Percentiles rank a stretch among this genome's conserved stretches.
These are phyloP conservation scores for Caenorhabditis sinica DNA, from an alignment of 2,888 invertebrate genomes.

Conservation along the genomic window DNA sequence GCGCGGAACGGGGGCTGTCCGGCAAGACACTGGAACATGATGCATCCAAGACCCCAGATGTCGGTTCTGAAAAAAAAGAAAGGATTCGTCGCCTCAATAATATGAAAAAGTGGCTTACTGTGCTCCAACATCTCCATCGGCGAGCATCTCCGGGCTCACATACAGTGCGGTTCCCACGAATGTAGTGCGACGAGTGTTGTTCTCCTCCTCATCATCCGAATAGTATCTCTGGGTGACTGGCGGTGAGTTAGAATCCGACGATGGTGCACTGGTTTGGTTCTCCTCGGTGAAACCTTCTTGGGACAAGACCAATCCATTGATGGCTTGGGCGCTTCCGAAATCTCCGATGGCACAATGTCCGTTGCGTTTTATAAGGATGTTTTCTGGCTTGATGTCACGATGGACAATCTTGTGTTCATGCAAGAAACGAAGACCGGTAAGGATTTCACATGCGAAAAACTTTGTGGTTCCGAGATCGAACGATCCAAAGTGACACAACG, in stretches of 20 bases:
- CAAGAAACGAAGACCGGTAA: slow-evolving; percentile 76
- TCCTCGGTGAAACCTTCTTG: slow-evolving; percentile 47
- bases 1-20: slow-evolving; percentile 95
- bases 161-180: slow-evolving; percentile 99
- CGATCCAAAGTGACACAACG: slow-evolving; percentile 93
- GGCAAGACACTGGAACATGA: slow-evolving; percentile 91
- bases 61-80: slow-evolving; percentile 87
- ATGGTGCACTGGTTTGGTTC: slow-evolving; percentile 9
- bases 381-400: slow-evolving; percentile 96
- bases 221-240: slow-evolving; percentile 10
- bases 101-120: slow-evolving; percentile 62
- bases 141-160: slow-evolving; percentile 96
- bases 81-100: background rate
- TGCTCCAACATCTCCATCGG: slow-evolving; percentile 80
- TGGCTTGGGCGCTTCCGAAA: slow-evolving; percentile 92
- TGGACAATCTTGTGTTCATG: slow-evolving; percentile 78
- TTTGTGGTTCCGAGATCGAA: slow-evolving; percentile 93
- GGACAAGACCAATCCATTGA: slow-evolving; percentile 32
- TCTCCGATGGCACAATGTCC: slow-evolving; percentile 98
- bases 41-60: slow-evolving; percentile 93
- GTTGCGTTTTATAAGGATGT: slow-evolving; percentile 94
- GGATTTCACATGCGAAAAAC: slow-evolving; percentile 93
- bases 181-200: slow-evolving; percentile 81
- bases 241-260: slow-evolving; percentile 44
- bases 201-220: slow-evolving; percentile 10